Percentiles rank a stretch among this genome's conserved stretches.
These are phyloP conservation scores for Amphiura filiformis DNA, from an alignment of 35 echinoderm and acorn worm genomes.

Conservation along the genomic window DNA sequence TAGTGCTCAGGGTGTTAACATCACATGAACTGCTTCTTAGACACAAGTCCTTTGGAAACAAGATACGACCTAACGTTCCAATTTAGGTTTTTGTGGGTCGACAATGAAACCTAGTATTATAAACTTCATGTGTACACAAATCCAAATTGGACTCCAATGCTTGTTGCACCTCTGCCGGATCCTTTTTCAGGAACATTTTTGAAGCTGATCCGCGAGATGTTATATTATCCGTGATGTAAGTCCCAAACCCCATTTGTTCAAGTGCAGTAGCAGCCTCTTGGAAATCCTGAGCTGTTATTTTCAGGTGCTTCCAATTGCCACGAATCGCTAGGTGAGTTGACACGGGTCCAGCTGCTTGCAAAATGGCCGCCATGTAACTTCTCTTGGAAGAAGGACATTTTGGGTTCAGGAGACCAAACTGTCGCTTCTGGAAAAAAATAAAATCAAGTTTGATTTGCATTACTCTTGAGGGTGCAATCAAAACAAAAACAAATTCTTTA, in stretches of 20 bases:
- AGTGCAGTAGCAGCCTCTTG: neutral
- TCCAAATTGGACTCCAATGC: neutral
- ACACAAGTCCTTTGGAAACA: neutral
- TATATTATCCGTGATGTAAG: neutral
- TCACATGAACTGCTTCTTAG: neutral
- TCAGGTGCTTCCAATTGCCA: neutral
- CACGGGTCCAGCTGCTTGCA: neutral
- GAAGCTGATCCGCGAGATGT: neutral
- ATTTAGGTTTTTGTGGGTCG: neutral
- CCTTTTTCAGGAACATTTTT: neutral
- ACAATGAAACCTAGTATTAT: neutral
- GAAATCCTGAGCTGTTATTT: neutral
- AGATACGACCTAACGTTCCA: neutral
- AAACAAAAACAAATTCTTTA: no score
- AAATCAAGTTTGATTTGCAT: no score
- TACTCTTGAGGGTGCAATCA: no score
- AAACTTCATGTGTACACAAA: neutral
- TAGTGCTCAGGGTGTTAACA: no score
- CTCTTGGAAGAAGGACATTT: neutral
- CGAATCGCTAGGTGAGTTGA: neutral
- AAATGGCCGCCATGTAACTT: neutral
- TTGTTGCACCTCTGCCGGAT: neutral
- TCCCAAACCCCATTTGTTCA: neutral
- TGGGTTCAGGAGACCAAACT: neutral
- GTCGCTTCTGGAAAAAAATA: no score